Percentiles rank a stretch among this genome's conserved stretches.
Conservation (phyloP, 2,888 invertebrate genomes). For the Lasiommata megera region DNA sequence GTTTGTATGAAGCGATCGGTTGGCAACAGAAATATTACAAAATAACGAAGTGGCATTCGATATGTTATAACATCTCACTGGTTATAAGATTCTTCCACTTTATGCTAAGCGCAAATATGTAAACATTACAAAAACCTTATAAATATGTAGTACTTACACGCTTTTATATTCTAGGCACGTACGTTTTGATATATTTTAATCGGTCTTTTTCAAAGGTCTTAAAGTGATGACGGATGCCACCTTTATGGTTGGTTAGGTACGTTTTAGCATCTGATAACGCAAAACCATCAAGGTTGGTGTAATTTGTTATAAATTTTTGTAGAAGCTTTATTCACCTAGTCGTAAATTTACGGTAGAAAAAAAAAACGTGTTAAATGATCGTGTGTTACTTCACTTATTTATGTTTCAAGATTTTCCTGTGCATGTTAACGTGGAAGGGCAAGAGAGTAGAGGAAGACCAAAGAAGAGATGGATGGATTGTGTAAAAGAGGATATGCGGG, state of each 20-base stretch:
- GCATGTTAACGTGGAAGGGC: too few species aligned
- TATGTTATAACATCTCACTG: too few species aligned
- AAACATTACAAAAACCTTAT: not conserved
- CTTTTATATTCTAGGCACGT: constrained; percentile 50
- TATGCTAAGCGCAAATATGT: not conserved
- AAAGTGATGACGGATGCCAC: constrained; percentile 33
- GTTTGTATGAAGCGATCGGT: too few species aligned
- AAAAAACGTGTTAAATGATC: not conserved
- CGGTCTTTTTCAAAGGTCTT: constrained; percentile 38
- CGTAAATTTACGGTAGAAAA: constrained; percentile 9
- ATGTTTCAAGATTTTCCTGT: too few species aligned
- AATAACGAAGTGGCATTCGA: too few species aligned
- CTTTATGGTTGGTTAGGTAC: constrained; percentile 33
- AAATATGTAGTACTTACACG: not conserved
- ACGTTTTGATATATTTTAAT: constrained; percentile 50
- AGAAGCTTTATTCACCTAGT: constrained; percentile 2
- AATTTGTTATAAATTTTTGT: constrained; percentile 18
- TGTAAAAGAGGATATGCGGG: too few species aligned
- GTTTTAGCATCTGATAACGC: constrained; percentile 42
- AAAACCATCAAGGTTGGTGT: constrained; percentile 42
- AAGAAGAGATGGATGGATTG: too few species aligned
- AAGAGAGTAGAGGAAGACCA: too few species aligned
- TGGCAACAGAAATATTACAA: too few species aligned
- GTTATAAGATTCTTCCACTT: constrained; percentile 15
- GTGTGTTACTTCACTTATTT: not conserved